These are phyloP conservation scores for Xiphydria camelus DNA, from an alignment of 2,888 invertebrate species.

Conservation along the genomic window DNA sequence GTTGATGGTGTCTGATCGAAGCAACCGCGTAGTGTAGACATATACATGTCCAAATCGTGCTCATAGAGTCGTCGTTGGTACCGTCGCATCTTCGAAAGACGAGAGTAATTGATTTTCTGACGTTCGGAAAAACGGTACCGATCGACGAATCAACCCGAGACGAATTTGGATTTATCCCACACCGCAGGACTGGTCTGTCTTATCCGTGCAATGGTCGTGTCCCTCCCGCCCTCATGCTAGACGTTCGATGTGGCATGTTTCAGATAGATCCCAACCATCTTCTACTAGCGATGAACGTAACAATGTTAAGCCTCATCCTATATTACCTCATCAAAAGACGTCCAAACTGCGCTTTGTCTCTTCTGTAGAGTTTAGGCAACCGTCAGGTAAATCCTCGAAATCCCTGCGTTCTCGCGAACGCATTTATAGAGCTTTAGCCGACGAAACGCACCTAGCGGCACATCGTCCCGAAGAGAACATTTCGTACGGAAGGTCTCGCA, in stretches of 20 bases:
- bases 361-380: constrained; percentile 79
- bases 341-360: constrained; percentile 81
- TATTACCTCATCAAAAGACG: constrained; percentile 61
- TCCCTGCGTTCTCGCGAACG: constrained; percentile 33
- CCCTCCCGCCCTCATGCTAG: constrained; percentile 42
- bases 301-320: constrained; percentile 55
- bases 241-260: constrained; percentile 61
- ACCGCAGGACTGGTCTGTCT: constrained; percentile 27
- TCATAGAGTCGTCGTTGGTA: not conserved
- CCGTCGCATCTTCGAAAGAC: no score
- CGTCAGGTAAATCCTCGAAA: constrained; percentile 65
- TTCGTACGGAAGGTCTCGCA: no score
- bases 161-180: constrained; percentile 17
- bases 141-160: no score
- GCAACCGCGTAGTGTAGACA: constrained; percentile 35
- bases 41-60: constrained; percentile 13
- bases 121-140: no score
- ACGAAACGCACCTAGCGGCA: no score
- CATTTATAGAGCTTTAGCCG: no score
- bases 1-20: no score
- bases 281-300: constrained; percentile 63
- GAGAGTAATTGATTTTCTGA: no score
- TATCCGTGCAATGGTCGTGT: constrained; percentile 25
- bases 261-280: constrained; percentile 65
- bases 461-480: no score